Percentiles rank a stretch among this genome's conserved stretches.
phyloP scores from a whole-genome alignment of 2,888 invertebrate genomes.

The Chromoteleia sp. region DNA sequence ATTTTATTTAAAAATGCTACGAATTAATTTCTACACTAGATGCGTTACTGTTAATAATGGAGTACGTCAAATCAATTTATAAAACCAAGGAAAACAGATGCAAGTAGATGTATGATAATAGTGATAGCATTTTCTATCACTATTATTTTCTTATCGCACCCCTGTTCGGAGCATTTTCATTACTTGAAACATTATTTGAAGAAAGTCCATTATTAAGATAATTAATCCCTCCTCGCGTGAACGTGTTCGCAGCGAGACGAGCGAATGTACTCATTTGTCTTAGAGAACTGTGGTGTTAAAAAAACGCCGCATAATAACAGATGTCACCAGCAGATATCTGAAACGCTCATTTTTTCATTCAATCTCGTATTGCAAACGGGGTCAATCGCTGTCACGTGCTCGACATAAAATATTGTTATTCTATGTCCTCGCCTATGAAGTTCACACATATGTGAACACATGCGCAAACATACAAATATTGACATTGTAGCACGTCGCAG shows the following conservation, averaged over 20 bases:
- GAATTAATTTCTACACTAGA: too few relatives aligned
- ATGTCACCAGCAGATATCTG: constrained; percentile 33
- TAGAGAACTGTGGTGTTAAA: not conserved
- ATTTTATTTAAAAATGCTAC: too few relatives aligned
- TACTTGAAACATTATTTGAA: constrained; percentile 11
- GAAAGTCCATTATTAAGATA: constrained; percentile 40
- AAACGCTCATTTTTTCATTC: constrained; percentile 39
- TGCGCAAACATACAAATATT: constrained; percentile 34
- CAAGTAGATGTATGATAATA: too few relatives aligned
- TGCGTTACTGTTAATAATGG: too few relatives aligned
- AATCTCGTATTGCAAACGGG: constrained; percentile 44
- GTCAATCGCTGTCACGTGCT: constrained; percentile 63
- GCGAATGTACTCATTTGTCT: not conserved
- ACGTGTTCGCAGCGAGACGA: not conserved
- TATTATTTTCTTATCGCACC: constrained; percentile 20
- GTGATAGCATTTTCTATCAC: too few relatives aligned
- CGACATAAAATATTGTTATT: constrained; percentile 58
- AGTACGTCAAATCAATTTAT: too few relatives aligned
- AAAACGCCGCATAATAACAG: constrained; percentile 37
- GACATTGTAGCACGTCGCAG: constrained; percentile 19
- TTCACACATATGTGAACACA: not conserved
- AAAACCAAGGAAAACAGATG: too few relatives aligned
- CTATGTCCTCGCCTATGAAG: constrained; percentile 36
- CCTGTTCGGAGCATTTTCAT: not conserved
- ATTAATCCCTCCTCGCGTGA: constrained; percentile 23